A percentile compares a stretch with the other conserved stretches of the same genome.
Evolutionary conservation across 2,888 invertebrate genomes (phyloP).

Genomic region (Harmothoe impar): DNA sequence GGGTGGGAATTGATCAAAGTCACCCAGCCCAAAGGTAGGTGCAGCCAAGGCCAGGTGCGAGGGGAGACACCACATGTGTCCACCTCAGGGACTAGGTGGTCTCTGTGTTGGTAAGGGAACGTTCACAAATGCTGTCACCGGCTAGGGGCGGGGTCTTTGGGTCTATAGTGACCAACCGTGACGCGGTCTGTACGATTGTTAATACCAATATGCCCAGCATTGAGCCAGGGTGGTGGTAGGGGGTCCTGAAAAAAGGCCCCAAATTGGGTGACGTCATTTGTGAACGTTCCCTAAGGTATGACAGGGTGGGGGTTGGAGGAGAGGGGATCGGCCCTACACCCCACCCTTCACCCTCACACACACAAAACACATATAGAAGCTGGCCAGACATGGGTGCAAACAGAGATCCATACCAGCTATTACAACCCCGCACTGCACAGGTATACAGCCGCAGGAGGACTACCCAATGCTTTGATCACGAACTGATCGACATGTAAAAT

Average conservation of each 20-base stretch:
- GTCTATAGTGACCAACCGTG: no score
- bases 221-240: no score
- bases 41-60: constrained; percentile 16
- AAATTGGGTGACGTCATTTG: no score
- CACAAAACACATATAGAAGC: background rate
- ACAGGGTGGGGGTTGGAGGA: background rate
- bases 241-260: no score
- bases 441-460: background rate
- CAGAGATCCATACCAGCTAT: background rate
- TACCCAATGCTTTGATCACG: no score
- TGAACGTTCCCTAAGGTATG: no score
- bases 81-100: background rate
- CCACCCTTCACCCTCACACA: background rate
- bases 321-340: background rate
- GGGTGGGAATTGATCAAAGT: constrained; percentile 56
- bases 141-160: no score
- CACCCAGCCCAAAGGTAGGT: constrained; percentile 40
- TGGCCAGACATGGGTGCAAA: background rate
- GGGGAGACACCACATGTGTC: constrained; percentile 38
- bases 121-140: no score
- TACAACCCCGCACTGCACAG: background rate
- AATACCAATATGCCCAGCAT: no score
- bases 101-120: no score
- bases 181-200: no score
- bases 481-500: no score